Evolutionary conservation across 2,888 invertebrate species (phyloP).

Genomic region (Aphidoletes aphidimyza): DNA sequence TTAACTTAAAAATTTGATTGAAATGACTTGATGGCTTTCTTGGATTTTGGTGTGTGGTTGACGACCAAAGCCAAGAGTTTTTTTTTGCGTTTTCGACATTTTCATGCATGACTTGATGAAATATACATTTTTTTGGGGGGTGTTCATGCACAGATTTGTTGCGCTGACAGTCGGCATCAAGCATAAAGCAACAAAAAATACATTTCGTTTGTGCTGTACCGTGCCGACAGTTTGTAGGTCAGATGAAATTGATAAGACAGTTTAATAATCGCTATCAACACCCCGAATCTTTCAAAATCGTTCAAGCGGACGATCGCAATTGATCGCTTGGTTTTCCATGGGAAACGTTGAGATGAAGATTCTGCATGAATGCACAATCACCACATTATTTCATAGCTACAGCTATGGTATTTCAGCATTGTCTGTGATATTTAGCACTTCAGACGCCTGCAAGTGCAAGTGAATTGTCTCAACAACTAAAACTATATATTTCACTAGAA

Average conservation of each 20-base stretch:
- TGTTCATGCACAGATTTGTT: not conserved
- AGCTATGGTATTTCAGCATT: not conserved
- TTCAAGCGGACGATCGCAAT: not conserved
- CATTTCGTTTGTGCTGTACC: not conserved
- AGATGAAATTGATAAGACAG: constrained; percentile 40
- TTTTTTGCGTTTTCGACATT: too few relatives aligned
- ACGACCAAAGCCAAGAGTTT: too few relatives aligned
- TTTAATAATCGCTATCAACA: constrained; percentile 6
- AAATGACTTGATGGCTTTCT: constrained; percentile 44
- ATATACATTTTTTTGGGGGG: not conserved
- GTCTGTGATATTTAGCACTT: constrained; percentile 5
- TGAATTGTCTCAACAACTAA: constrained; percentile 40
- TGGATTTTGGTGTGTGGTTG: not conserved
- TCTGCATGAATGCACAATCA: not conserved
- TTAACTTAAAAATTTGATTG: constrained; percentile 16
- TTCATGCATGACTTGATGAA: constrained; percentile 7
- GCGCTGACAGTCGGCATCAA: not conserved
- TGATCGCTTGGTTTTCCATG: not conserved
- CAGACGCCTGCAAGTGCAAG: constrained; percentile 35
- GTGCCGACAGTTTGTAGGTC: constrained; percentile 47
- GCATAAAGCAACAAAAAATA: not conserved
- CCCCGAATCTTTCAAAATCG: not conserved
- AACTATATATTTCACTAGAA: not conserved
- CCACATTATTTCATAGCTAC: constrained; percentile 27
- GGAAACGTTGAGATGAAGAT: not conserved